Evolutionary conservation across 2,797 vertebrate species (phyloP), one percentile per base, ranked within the genome.

Genomic region (Macropodus opercularis): DNA sequence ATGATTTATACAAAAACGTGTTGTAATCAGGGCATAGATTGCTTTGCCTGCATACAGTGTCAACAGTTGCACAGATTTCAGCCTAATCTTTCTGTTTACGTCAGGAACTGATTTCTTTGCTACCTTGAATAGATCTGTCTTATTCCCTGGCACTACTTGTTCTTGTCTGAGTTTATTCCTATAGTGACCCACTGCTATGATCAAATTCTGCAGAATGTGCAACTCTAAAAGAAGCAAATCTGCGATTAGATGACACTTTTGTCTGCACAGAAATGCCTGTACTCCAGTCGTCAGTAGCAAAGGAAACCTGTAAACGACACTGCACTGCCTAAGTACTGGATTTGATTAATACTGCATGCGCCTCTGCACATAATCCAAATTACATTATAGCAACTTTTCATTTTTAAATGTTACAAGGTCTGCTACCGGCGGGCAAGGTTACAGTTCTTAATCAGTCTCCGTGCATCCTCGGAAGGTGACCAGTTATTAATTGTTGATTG

Each of bases 61-160:
- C 61, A 76, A 42, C 56, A 62, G 46, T 17, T 55, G 56, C 63
- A 55, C 38, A 69, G 43, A 75, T 67, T 66, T 67, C 22, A 51
- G 21, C 26, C 17, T 63, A 63, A 72, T 77, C 56, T 60, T 63
- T 72, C 60, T 80, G 52, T 70, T 81, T 69, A 34, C 55, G 36
- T 52, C 13, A 8, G 32, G 44, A 65, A 17, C 12, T 29, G 52
- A 54, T 75, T 70, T 66, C 22, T 65, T 56, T 51, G 32, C 39
- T 34, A 77, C 61, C 49, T 52, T 53, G 50, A 75, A 68, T 50
- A 47, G 51, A 39, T 65, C 42, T 10, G 2, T 36, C 21, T 67
- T 46, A 72, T 62, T 77, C 47, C 41, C 40, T 60, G 49, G 5
- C 17, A 21, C 44, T 49, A 26, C 51, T 64, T 54, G 39, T 75